A percentile compares a stretch with the other conserved stretches of the same genome.
Evolutionary conservation across 2,113 vertebrate species (phyloP).

Genomic region (Lonchura striata): DNA sequence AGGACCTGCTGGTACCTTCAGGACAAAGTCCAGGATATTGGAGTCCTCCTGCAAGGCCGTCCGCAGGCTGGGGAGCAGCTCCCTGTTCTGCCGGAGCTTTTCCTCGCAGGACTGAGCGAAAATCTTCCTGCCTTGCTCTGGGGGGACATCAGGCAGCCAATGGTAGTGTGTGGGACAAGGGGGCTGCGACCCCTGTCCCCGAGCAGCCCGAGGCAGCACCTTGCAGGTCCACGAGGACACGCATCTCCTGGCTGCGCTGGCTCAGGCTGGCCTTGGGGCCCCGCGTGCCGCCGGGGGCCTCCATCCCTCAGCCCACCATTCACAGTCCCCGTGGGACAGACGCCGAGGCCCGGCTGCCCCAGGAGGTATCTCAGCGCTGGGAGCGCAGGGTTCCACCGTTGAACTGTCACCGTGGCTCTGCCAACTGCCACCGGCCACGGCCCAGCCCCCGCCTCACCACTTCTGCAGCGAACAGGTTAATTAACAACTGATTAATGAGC

Average conservation of each 20-base stretch:
- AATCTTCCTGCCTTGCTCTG: background rate
- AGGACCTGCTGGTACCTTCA: background rate
- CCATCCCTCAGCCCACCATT: fast-evolving
- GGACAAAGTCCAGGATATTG: background rate
- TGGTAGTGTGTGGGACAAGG: fast-evolving
- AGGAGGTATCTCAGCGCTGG: fast-evolving
- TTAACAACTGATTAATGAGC: background rate
- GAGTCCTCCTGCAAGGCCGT: background rate
- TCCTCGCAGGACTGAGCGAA: background rate
- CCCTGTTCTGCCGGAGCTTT: background rate
- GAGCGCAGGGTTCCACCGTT: fast-evolving
- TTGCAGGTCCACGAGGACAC: background rate
- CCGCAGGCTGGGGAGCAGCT: background rate
- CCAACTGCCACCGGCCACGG: fast-evolving
- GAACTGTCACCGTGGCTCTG: fast-evolving
- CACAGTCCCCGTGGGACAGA: fast-evolving
- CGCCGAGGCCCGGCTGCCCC: fast-evolving
- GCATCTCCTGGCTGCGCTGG: background rate
- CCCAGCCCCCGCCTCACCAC: background rate
- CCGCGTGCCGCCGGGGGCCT: fast-evolving
- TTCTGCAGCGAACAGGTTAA: background rate
- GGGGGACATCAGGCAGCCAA: background rate
- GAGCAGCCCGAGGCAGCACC: background rate
- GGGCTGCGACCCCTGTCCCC: fast-evolving
- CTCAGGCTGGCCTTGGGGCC: background rate